Conservation (phyloP, 2,888 invertebrate genomes). For the Blastobasis adustella region DNA sequence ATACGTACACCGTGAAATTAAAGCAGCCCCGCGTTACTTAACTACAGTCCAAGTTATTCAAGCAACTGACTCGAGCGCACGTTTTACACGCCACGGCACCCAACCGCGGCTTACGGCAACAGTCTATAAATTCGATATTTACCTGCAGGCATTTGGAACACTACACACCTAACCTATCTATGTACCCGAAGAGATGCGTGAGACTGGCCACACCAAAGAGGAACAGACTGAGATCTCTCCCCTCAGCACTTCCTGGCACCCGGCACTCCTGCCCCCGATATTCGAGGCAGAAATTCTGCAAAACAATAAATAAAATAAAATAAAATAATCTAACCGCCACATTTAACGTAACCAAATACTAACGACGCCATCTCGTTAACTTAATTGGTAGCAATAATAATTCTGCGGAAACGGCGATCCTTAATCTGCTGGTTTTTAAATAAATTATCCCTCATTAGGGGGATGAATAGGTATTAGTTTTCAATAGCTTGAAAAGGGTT, state of each 20-base stretch:
- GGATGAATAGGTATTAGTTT: neutral
- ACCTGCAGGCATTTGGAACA: neutral
- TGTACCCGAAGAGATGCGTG: slow-evolving; percentile 10
- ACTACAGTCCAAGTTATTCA: no score
- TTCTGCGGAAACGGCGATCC: no score
- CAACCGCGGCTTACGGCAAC: neutral
- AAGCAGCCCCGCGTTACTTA: no score
- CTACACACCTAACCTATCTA: neutral
- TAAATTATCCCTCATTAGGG: no score
- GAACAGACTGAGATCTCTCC: slow-evolving; percentile 18
- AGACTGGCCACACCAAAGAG: slow-evolving; percentile 34
- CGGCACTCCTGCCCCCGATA: slow-evolving; percentile 60
- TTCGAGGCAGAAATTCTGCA: slow-evolving; percentile 64
- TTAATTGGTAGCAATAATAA: no score
- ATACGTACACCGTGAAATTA: no score
- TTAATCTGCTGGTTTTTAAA: no score
- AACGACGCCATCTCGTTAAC: no score
- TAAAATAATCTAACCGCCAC: neutral
- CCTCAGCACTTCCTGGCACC: slow-evolving; percentile 27
- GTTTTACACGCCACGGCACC: no score
- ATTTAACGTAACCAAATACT: slow-evolving; percentile 1
- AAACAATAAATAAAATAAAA: slow-evolving; percentile 17
- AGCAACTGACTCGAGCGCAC: no score
- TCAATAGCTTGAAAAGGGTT: no score
- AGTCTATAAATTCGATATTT: neutral